These are phyloP conservation scores for Silurus glanis DNA, from an alignment of 2,113 vertebrate genomes.

Conservation along the genomic window DNA sequence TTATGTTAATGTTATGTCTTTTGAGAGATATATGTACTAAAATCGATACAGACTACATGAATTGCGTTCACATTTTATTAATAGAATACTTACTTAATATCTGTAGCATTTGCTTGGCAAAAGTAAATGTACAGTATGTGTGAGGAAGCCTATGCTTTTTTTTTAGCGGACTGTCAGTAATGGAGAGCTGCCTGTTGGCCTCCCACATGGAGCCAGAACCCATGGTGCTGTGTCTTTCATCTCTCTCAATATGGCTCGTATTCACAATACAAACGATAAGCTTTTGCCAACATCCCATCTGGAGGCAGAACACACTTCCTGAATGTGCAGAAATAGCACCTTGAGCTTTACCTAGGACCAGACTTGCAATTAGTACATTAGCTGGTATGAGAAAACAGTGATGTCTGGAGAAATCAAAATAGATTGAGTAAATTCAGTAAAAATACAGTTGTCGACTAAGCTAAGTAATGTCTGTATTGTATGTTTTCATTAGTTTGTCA, in stretches of 20 bases:
- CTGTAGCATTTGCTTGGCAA: not conserved
- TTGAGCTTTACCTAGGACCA: conserved; percentile 38
- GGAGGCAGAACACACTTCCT: conserved; percentile 27
- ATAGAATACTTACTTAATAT: not conserved
- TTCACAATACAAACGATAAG: conserved; percentile 46
- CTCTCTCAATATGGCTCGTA: conserved; percentile 47
- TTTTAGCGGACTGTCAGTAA: conserved; percentile 32
- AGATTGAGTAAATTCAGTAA: conserved; percentile 14
- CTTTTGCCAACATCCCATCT: conserved; percentile 41
- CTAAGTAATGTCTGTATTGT: not conserved
- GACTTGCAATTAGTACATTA: conserved; percentile 35
- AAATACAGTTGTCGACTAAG: not conserved
- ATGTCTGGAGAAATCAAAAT: conserved; percentile 8
- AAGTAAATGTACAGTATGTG: not conserved
- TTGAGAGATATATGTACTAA: not conserved
- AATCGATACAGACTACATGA: not conserved
- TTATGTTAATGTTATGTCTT: not conserved
- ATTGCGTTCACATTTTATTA: not conserved
- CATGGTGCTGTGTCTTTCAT: conserved; percentile 40
- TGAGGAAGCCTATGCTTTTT: conserved; percentile 27
- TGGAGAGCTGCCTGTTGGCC: conserved; percentile 44
- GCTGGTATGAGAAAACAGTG: conserved; percentile 32
- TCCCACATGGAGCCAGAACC: conserved; percentile 37
- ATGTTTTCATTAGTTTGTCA: not conserved
- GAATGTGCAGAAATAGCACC: conserved; percentile 18